Base-by-base conservation (phyloP, 2,888 invertebrate genomes). In the Myopa tessellatipennis region DNA sequence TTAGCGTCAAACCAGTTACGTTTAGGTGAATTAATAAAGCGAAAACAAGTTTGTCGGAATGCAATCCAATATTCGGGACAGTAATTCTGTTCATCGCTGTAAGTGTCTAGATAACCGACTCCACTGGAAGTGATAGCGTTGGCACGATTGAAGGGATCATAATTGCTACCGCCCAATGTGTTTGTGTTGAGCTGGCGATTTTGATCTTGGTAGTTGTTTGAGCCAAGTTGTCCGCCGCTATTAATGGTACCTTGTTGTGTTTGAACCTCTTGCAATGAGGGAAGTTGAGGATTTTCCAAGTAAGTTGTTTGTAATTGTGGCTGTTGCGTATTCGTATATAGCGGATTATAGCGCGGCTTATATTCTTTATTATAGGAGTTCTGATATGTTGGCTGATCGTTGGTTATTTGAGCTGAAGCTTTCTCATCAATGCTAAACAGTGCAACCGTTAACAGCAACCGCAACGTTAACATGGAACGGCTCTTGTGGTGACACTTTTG, bases 1-100 rank as follows among this genome's bases (percentile, higher is more conserved):
- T 94, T 92, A 0, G 97, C 96, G 83, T 96, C 96, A 83, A 93
- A 93, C 85, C 94, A 93, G 63, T 93, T 93, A 77, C 93, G 94
- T 83, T 93, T 92, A 0, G 97, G 97, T 6, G 96, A 96, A 85
- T 95, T 95, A 4, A 96, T 95, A 85, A 98, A 98, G 73, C 95
- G 93, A 87, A 96, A 98, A 88, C 98, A 98, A 0, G 94, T 93
- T 79, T 94, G 93, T 81, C 93, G 92, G 85, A 92, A 95, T 50
- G 92, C 92, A n/a, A 94, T 89, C 98, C 98, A 98, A 87, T 96
- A 92, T 74, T 94, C 93, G 0, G 97, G 98, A 89, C 98, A 98
- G 72, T 85, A 89, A 80, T 87, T 86, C 38, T 87, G 85, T 67
- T 88, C 88, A 81, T 85, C 90, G 84, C 81, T 83, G 55, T 84